Base-by-base conservation (phyloP, 2,113 vertebrate species). In the Steatornis caripensis region DNA sequence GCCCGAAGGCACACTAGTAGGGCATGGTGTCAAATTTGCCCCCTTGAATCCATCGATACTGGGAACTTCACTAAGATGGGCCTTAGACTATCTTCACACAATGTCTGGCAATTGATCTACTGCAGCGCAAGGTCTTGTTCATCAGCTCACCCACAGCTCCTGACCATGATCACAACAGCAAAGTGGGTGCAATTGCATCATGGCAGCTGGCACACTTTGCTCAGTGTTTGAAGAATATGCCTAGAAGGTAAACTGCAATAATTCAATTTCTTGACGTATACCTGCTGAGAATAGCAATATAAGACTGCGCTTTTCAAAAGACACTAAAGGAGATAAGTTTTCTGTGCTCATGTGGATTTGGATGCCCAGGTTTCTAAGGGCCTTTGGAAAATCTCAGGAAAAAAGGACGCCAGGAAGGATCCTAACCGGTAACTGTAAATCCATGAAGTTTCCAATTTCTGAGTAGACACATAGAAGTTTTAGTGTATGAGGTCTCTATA, bases 161-260 rank as follows among this genome's bases (percentile, higher is more conserved):
- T 62, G 94, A 74, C 64, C 83, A 22, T 1, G 37, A 85, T 32
- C 61, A 51, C 45, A 53, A 23, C 5, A 43, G 55, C 54, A 37
- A 48, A 72, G 36, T 0, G 1, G 87, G 34, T 22, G 23, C 46
- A 87, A 64, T 16, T 51, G 65, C 74, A 39, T 48, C 77, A 13
- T 7, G 39, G 27, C 77, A 89, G 55, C 55, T 76, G 55, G 48
- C 51, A 70, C 1, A 0, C 17, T 94, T 61, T 23, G 15, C 41
- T 83, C 2, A 0, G 29, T 48, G 37, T 89, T 69, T 29, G 45
- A 54, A 91, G 72, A 0, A 0, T 51, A 54, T 23, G 72, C 60
- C 84, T 75, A 30, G 37, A 74, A 89, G 58, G 41, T 34, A 77
- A 92, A 77, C 41, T 32, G 45, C 41, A 62, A 7, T 39, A 66